Evolutionary conservation across 1,140 invertebrate species (phyloP), one percentile per base, ranked within the genome.

Genomic region (Drosophila nasuta): DNA sequence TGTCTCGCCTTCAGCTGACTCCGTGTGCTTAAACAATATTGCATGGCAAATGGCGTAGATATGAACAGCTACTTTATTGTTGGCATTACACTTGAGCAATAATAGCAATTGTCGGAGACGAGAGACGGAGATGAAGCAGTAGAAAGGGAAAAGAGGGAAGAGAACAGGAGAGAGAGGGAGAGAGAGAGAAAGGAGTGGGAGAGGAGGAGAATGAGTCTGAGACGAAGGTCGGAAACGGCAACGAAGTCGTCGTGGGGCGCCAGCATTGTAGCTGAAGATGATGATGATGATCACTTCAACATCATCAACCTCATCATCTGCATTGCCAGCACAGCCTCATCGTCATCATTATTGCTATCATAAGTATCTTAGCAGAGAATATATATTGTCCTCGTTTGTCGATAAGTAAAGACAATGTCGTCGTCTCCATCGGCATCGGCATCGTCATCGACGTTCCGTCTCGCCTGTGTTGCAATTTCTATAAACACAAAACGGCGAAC

Each of bases 11-110:
- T 25, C 56, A 35, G 52, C 51, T 51, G 8, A 28, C 45, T 52
- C 20, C 35, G 62, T 76, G 56, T 76, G 62, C 69, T 76, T 76
- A 76, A 77, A 72, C 63, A 74, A 77, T 77, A 74, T 77, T 77
- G 75, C 70, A 77, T 77, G 75, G 75, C 75, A 77, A 77, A 77
- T 74, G 70, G 75, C 75, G 70, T 68, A 77, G 75, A 77, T 77
- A 74, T 77, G 75, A 77, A 74, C 75, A 77, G 75, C 75, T 77
- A 77, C 75, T 77, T 77, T 77, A 77, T 77, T 74, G 75, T 77
- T 77, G 64, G 75, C 75, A 77, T 74, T 74, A 77, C 75, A 77
- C 75, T 77, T 74, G 70, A 77, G 75, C 70, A 77, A 68, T 77
- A 77, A 77, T 74, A 74, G 75, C 75, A 77, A 77, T 74, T 77